Evolutionary conservation across 2,797 vertebrate genomes (phyloP).

Genomic region (Scarus forsteni): DNA sequence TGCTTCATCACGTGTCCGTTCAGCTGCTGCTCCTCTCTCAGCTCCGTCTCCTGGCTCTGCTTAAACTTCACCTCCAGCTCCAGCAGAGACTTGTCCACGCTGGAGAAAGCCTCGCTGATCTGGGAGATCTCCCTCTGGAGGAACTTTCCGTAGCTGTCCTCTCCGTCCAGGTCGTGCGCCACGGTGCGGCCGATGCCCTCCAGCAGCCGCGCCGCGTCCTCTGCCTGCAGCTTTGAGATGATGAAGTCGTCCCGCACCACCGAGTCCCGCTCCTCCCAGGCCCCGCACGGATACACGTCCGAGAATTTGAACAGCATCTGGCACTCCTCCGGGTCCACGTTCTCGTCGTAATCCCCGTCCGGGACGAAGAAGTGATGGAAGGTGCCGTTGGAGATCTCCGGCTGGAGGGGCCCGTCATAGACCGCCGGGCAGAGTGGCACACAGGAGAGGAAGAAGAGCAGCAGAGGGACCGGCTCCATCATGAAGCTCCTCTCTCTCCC

Average conservation of each 20-base stretch:
- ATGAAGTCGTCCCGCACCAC: conserved; percentile 92
- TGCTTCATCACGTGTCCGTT: conserved; percentile 89
- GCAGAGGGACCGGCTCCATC: conserved; percentile 82
- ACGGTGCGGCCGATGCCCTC: conserved; percentile 92
- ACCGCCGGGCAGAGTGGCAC: conserved; percentile 78
- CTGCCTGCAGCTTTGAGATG: conserved; percentile 90
- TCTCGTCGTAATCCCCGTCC: conserved; percentile 96
- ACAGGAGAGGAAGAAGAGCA: conserved; percentile 78
- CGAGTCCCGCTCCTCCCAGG: conserved; percentile 79
- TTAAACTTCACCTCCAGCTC: conserved; percentile 97
- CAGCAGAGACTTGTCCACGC: conserved; percentile 91
- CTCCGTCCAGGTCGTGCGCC: conserved; percentile 94
- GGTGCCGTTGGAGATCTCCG: conserved; percentile 96
- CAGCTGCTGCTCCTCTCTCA: conserved; percentile 89
- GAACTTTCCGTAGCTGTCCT: conserved; percentile 94
- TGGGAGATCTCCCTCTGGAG: conserved; percentile 92
- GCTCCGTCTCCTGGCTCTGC: conserved; percentile 92
- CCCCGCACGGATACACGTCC: conserved; percentile 86
- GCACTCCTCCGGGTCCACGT: conserved; percentile 94
- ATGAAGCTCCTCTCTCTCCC: conserved; percentile 62
- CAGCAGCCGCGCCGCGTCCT: conserved; percentile 92
- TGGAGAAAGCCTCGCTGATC: conserved; percentile 93
- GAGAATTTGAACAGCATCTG: conserved; percentile 95
- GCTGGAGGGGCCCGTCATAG: conserved; percentile 91
- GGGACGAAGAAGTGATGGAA: conserved; percentile 98